Base-by-base conservation (phyloP, 2,888 invertebrate genomes). In the Mactromeris polynyma region DNA sequence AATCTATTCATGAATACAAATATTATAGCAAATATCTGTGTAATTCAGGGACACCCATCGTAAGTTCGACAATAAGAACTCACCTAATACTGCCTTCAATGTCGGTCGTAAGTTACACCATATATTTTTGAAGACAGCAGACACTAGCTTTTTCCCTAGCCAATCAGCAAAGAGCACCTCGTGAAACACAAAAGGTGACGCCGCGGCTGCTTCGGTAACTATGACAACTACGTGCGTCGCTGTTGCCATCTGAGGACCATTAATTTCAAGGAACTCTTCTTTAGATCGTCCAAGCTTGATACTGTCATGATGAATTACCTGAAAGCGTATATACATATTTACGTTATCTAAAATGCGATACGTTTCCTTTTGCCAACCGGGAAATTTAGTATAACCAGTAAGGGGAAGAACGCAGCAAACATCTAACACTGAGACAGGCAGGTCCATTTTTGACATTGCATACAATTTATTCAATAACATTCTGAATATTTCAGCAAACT, bases 131-230 rank as follows among this genome's bases (percentile, higher is more conserved):
- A 96, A 96, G 93, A 96, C 94, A 36, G 95, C 95, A 2, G 95
- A 95, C 69, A 96, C 94, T 36, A 96, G 87, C 90, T 95, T 96
- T 93, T 96, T 96, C 78, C 96, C 96, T 77, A 96, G 89, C 96
- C 96, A 96, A 93, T 96, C 96, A 86, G 96, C 95, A 91, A 96
- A 96, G 33, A 96, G 92, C 9, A 95, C 94, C 87, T 96, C 96
- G 78, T 96, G 96, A 92, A 95, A 96, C 83, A 96, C 95, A 91
- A 96, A 96, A 1, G 96, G 96, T 54, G 96, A 96, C 7, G 85
- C 88, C 2, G 93, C 90, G 3, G 96, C 92, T 9, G 95, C 94
- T 46, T 96, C 96, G 1, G 96, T 96, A 82, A 96, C 91, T 31
- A 96, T 78, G 26, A 96, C 95, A 31, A 96, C 94, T 79, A 96